These are phyloP conservation scores for Conus ventricosus DNA, from an alignment of 1,140 invertebrate species.

Conservation along the genomic window DNA sequence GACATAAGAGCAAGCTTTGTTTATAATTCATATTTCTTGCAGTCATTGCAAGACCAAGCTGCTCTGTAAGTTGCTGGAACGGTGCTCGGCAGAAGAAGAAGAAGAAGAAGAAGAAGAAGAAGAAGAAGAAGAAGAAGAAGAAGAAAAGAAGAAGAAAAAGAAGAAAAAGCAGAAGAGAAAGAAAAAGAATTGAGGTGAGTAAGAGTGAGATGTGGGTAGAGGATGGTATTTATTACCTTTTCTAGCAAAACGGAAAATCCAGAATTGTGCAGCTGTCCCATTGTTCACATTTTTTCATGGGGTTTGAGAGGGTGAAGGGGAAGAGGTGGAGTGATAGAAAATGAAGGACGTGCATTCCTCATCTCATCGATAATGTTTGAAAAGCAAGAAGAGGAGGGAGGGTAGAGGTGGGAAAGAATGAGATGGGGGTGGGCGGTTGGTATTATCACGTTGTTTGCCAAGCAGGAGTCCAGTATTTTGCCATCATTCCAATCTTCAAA, in stretches of 20 bases:
- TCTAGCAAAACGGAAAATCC: too few species aligned
- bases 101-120: conserved; percentile 15
- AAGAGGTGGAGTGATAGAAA: neutral
- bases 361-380: neutral
- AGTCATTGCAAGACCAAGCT: too few species aligned
- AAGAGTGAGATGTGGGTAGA: neutral
- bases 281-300: too few species aligned
- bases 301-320: neutral
- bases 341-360: neutral
- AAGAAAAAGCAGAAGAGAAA: neutral
- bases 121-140: neutral
- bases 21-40: too few species aligned
- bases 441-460: too few species aligned
- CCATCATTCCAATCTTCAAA: too few species aligned
- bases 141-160: neutral
- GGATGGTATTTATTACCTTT: neutral
- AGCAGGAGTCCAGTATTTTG: too few species aligned
- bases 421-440: too few species aligned
- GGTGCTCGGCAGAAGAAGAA: too few species aligned
- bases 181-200: neutral
- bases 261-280: too few species aligned
- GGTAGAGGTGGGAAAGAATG: neutral
- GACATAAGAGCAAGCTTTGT: too few species aligned
- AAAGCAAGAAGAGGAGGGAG: neutral
- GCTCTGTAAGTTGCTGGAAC: too few species aligned